Evolutionary conservation across 92 coral and sea anemone genomes (phyloP).

Genomic region (Epizoanthus ramosus): DNA sequence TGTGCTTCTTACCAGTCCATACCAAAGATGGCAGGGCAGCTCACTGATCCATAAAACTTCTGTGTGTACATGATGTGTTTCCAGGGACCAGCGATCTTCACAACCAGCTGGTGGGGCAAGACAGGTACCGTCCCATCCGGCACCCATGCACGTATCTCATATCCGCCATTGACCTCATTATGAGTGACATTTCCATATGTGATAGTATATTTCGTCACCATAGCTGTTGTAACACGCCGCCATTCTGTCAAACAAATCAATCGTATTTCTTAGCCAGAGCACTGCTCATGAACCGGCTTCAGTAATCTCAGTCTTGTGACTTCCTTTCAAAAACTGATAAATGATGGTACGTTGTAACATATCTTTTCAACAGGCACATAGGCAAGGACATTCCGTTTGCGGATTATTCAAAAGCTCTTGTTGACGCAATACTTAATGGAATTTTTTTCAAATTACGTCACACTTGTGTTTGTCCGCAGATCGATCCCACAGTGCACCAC

Average conservation of each 20-base stretch:
- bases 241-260: background rate
- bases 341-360: no score
- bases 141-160: background rate
- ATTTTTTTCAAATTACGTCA: no score
- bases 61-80: slow-evolving; percentile 22
- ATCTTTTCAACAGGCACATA: no score
- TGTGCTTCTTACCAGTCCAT: slow-evolving; percentile 4
- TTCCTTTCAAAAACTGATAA: no score
- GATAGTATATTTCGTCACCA: background rate
- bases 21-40: slow-evolving; percentile 15
- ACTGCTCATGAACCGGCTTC: no score
- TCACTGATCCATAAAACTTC: slow-evolving; percentile 17
- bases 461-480: no score
- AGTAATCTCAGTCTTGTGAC: no score
- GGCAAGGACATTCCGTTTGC: no score
- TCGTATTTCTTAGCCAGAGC: no score
- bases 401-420: no score
- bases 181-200: background rate
- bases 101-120: background rate
- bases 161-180: background rate
- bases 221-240: slow-evolving; percentile 1
- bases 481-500: no score
- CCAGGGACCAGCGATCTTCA: background rate
- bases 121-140: background rate
- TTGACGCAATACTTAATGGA: no score